These are phyloP conservation scores for Phaenicophaeus curvirostris DNA, from an alignment of 2,797 vertebrate genomes.

Conservation along the genomic window DNA sequence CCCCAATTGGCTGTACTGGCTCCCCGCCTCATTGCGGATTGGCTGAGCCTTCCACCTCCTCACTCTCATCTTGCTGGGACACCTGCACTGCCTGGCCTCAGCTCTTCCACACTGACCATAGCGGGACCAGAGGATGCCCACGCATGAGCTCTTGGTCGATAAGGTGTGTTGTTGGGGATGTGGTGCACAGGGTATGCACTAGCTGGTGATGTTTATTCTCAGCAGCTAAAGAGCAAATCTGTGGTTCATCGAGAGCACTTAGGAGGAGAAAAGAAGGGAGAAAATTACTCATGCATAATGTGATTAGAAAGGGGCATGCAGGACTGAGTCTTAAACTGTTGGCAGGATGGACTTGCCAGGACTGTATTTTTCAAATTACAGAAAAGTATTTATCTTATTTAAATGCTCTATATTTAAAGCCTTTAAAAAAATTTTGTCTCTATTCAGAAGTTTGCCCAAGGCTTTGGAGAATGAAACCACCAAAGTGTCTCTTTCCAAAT, in stretches of 20 bases:
- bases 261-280: neutral
- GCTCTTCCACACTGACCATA: conserved; percentile 30
- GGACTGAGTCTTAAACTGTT: neutral
- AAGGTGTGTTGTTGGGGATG: conserved; percentile 68
- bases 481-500: neutral
- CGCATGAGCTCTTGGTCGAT: neutral
- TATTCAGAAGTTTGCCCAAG: conserved; percentile 11
- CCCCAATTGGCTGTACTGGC: neutral
- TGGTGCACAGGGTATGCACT: neutral
- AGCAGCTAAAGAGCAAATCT: neutral
- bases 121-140: conserved; percentile 23
- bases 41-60: neutral
- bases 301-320: neutral
- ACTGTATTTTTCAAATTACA: neutral
- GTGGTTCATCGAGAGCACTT: neutral
- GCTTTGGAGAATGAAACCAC: conserved; percentile 20
- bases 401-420: neutral
- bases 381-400: neutral
- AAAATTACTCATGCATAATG: neutral
- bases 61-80: conserved; percentile 42
- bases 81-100: neutral
- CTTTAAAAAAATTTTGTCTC: neutral
- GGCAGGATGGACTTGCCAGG: neutral
- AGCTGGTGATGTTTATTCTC: neutral
- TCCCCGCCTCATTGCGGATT: conserved; percentile 26